Evolutionary conservation across 1,140 invertebrate genomes (phyloP).

Genomic region (Nixonia krombeini): DNA sequence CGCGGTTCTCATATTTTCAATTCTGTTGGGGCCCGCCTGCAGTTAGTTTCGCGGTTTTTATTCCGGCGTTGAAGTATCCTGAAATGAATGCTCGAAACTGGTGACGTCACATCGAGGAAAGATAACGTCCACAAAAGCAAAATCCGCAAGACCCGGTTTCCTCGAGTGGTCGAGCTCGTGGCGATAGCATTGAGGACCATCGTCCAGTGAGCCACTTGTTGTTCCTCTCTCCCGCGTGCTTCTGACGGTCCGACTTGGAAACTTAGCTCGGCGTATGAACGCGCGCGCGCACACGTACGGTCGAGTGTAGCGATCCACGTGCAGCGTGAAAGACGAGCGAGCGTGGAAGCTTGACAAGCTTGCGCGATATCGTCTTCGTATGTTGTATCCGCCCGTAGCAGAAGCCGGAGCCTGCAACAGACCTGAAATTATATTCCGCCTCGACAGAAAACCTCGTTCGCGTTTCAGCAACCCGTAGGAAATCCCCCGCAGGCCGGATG

Average conservation of each 20-base stretch:
- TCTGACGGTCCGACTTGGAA: slow-evolving; percentile 43
- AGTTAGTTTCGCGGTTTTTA: too few relatives aligned
- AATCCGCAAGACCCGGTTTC: slow-evolving; percentile 40
- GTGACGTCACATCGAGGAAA: too few relatives aligned
- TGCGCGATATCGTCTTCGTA: slow-evolving; percentile 4
- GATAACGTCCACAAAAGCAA: too few relatives aligned
- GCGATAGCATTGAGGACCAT: slow-evolving; percentile 42
- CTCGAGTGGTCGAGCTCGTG: slow-evolving; percentile 46
- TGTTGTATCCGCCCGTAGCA: slow-evolving; percentile 11
- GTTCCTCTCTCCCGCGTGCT: slow-evolving; percentile 45
- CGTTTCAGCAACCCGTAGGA: slow-evolving; percentile 51
- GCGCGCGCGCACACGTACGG: too few relatives aligned
- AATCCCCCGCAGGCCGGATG: slow-evolving; percentile 52
- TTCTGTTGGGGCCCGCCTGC: too few relatives aligned
- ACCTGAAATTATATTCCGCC: slow-evolving; percentile 49
- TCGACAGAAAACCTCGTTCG: slow-evolving; percentile 44
- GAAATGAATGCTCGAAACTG: too few relatives aligned
- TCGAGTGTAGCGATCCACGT: not conserved
- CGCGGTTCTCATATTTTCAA: too few relatives aligned
- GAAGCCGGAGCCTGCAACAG: slow-evolving; percentile 3
- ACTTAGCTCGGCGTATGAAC: slow-evolving; percentile 18
- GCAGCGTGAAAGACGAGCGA: not conserved
- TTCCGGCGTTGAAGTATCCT: too few relatives aligned
- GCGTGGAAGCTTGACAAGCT: slow-evolving; percentile 6
- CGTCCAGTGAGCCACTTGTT: slow-evolving; percentile 47